Conservation (phyloP, 2,797 vertebrate species). For the Lophius americanus region DNA sequence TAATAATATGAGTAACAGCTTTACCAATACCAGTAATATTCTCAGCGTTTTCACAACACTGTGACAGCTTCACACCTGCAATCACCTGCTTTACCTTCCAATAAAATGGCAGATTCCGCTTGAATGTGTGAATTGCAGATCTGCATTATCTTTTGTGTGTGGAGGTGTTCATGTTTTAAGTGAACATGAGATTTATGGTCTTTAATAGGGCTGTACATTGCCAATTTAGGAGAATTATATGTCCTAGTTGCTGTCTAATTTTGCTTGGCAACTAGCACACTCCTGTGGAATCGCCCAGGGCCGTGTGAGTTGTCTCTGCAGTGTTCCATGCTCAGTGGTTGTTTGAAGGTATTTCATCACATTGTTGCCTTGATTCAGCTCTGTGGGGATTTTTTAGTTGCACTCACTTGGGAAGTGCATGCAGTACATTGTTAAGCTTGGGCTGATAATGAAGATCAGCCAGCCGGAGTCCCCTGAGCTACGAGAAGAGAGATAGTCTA, state of each 20-base stretch:
- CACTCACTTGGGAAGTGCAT: conserved; percentile 82
- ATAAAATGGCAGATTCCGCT: conserved; percentile 34
- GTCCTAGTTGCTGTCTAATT: conserved; percentile 83
- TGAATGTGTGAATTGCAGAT: conserved; percentile 26
- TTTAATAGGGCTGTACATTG: conserved; percentile 78
- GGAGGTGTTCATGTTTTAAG: conserved; percentile 68
- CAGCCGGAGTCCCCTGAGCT: conserved; percentile 76
- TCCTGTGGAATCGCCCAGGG: conserved; percentile 78
- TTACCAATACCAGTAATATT: conserved; percentile 58
- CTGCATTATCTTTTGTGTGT: conserved; percentile 48
- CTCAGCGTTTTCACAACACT: conserved; percentile 27
- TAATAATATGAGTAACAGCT: conserved; percentile 2
- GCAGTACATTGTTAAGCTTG: conserved; percentile 79
- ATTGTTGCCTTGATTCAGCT: conserved; percentile 80
- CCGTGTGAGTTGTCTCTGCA: conserved; percentile 73
- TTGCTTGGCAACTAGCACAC: conserved; percentile 80
- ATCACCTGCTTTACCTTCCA: conserved; percentile 41
- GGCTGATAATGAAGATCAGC: conserved; percentile 81
- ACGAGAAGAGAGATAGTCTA: conserved; percentile 61
- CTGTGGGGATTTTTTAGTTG: conserved; percentile 82
- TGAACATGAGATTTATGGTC: conserved; percentile 75
- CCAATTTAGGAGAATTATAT: conserved; percentile 81
- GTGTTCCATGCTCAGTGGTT: conserved; percentile 71
- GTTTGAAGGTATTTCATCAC: conserved; percentile 84
- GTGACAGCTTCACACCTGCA: conserved; percentile 38